phyloP scores from a whole-genome alignment of 2,113 vertebrate species.

The Pelusios castaneus region DNA sequence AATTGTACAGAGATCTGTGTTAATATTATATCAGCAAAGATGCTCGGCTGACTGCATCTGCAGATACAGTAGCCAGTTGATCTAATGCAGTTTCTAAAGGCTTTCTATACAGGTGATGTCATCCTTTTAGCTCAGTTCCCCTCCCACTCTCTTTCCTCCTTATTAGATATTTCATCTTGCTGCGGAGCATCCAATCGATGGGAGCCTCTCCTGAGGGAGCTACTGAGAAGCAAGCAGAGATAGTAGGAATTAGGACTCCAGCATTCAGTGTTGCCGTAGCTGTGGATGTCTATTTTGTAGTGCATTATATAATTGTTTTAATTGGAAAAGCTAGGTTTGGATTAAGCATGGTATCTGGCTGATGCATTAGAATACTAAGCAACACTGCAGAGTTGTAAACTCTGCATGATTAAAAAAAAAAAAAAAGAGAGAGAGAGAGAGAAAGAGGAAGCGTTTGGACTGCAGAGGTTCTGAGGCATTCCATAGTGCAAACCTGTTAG shows the following conservation, averaged over 20 bases:
- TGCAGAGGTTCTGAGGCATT: conserved; percentile 71
- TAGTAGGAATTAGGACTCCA: conserved; percentile 79
- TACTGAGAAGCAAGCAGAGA: conserved; percentile 80
- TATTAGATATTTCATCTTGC: conserved; percentile 93
- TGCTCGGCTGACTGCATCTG: conserved; percentile 85
- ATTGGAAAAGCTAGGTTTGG: conserved; percentile 74
- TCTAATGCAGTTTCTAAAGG: conserved; percentile 93
- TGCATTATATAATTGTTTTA: conserved; percentile 68
- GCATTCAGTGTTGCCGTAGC: conserved; percentile 76
- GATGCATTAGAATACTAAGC: conserved; percentile 76
- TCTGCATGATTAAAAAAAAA: conserved; percentile 60
- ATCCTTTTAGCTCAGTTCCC: conserved; percentile 90
- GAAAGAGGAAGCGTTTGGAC: conserved; percentile 59
- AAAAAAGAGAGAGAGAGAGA: neutral
- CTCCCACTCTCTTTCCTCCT: conserved; percentile 88
- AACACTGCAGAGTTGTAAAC: conserved; percentile 79
- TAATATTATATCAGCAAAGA: conserved; percentile 84
- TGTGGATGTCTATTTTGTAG: conserved; percentile 71
- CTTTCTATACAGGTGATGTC: conserved; percentile 88
- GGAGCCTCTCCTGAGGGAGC: conserved; percentile 87
- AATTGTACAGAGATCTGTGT: conserved; percentile 47
- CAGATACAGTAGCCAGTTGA: conserved; percentile 90
- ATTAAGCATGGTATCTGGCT: conserved; percentile 63
- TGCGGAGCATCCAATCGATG: conserved; percentile 91
- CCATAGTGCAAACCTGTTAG: conserved; percentile 75